Evolutionary conservation across 1,140 invertebrate genomes (phyloP).

Genomic region (Magallana angulata): DNA sequence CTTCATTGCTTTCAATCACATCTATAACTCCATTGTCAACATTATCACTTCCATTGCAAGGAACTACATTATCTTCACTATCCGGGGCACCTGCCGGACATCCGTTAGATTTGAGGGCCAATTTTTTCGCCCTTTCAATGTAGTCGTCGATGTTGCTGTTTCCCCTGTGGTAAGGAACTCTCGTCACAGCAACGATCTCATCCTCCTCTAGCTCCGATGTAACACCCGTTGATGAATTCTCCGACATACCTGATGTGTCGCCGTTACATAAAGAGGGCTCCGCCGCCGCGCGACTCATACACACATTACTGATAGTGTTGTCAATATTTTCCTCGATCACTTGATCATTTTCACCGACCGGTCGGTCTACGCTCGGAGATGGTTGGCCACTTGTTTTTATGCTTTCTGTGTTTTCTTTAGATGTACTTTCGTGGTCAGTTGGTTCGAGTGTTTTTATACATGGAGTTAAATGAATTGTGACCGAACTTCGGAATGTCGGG

Average conservation of each 20-base stretch:
- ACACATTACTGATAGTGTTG: slow-evolving; percentile 13
- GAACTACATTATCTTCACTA: neutral
- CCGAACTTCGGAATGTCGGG: neutral
- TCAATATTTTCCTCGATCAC: slow-evolving; percentile 10
- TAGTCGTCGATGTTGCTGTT: slow-evolving; percentile 10
- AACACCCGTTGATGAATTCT: neutral
- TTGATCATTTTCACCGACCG: slow-evolving; percentile 10
- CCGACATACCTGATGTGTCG: slow-evolving; percentile 4
- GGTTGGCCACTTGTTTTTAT: neutral
- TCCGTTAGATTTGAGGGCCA: neutral
- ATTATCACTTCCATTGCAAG: neutral
- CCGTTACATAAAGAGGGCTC: neutral
- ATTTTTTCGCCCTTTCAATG: neutral
- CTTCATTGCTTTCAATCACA: neutral
- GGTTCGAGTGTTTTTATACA: neutral
- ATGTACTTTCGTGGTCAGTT: slow-evolving; percentile 10
- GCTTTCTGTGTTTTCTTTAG: slow-evolving; percentile 2
- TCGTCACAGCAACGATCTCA: neutral
- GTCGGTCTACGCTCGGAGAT: neutral
- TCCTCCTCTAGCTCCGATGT: neutral
- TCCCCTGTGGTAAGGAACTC: neutral
- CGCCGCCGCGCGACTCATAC: neutral
- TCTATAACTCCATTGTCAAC: neutral
- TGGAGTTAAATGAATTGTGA: slow-evolving; percentile 31
- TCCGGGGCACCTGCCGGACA: neutral